Conservation (phyloP, 2,113 vertebrate genomes). For the Beaufortia kweichowensis region DNA sequence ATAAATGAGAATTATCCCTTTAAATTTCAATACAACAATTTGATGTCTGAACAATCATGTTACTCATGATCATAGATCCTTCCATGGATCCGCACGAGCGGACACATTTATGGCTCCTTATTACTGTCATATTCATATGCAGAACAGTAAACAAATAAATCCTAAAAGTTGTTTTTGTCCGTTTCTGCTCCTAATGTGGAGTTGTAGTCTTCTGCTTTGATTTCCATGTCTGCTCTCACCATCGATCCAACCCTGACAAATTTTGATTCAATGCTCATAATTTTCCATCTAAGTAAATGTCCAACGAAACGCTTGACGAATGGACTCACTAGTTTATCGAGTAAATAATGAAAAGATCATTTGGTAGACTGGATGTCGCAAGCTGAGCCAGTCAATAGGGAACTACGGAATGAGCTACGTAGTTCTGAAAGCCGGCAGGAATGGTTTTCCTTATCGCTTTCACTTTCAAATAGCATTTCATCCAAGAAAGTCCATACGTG, state of each 20-base stretch:
- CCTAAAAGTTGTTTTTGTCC: slow-evolving; percentile 23
- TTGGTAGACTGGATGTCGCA: slow-evolving; percentile 44
- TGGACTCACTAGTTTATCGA: slow-evolving; percentile 48
- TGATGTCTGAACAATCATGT: slow-evolving; percentile 1
- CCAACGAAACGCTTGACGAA: slow-evolving; percentile 53
- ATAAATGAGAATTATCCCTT: too few species aligned
- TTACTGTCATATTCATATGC: slow-evolving; percentile 12
- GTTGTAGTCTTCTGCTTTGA: slow-evolving; percentile 29
- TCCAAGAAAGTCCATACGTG: slow-evolving; percentile 33
- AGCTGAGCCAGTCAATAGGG: slow-evolving; percentile 15
- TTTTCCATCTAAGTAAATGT: slow-evolving; percentile 54
- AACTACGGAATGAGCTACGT: slow-evolving; percentile 22
- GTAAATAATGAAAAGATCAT: slow-evolving; percentile 57
- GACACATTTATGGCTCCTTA: slow-evolving; percentile 25
- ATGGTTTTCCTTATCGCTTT: slow-evolving; percentile 35
- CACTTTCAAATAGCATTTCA: slow-evolving; percentile 30
- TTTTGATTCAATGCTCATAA: slow-evolving; percentile 50
- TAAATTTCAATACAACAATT: too few species aligned
- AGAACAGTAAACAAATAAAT: slow-evolving; percentile 38
- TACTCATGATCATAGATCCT: slow-evolving; percentile 17
- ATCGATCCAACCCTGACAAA: slow-evolving; percentile 54
- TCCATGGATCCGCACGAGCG: background rate
- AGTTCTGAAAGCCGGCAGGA: slow-evolving; percentile 22
- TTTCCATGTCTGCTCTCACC: slow-evolving; percentile 43
- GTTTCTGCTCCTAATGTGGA: slow-evolving; percentile 8